phyloP scores from a whole-genome alignment of 2,797 vertebrate species.

The Halcyon leucocephala region DNA sequence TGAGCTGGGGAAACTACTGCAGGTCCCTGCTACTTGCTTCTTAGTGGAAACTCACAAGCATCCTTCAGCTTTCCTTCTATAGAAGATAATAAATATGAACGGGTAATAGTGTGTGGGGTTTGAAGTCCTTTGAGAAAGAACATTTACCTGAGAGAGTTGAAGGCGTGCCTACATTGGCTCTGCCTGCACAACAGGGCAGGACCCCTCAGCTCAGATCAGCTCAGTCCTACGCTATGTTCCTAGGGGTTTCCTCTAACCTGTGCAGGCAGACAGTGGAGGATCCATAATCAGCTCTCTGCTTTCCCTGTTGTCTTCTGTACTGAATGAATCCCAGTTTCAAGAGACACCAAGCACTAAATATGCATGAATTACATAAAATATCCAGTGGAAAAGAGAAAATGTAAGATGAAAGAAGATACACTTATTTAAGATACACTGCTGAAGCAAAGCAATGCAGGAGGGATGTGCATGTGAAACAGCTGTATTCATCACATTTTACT shows the following conservation, averaged over 20 bases:
- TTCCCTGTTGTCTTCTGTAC: neutral
- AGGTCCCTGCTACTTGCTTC: neutral
- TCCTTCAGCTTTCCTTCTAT: neutral
- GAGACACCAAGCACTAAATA: neutral
- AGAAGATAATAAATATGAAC: neutral
- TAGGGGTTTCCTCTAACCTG: neutral
- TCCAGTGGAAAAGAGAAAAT: neutral
- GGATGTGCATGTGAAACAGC: neutral
- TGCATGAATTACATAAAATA: neutral
- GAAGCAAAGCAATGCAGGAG: neutral
- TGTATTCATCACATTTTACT: neutral
- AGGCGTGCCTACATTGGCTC: neutral
- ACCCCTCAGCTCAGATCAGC: neutral
- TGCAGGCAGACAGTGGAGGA: neutral
- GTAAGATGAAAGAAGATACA: neutral
- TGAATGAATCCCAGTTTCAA: neutral
- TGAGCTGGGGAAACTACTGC: neutral
- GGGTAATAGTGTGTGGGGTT: neutral
- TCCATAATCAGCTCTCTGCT: neutral
- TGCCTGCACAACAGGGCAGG: neutral
- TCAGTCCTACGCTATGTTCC: neutral
- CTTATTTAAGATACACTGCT: neutral
- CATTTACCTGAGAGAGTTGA: neutral
- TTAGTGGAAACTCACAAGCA: fast-evolving
- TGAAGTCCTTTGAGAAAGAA: neutral